Base-by-base conservation (phyloP, 2,888 invertebrate species). In the Bombyx huttoni region DNA sequence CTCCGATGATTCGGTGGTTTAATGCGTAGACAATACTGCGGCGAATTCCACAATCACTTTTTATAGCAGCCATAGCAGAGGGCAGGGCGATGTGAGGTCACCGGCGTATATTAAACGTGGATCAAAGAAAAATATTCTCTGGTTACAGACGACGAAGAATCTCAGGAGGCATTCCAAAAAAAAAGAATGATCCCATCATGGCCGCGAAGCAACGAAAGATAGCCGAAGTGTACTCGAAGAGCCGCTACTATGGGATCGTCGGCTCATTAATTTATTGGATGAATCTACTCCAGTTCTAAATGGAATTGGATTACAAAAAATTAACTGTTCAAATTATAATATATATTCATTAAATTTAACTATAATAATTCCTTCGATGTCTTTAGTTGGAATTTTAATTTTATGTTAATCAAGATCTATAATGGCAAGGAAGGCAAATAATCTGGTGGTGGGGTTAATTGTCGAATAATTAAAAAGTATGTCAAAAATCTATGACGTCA, bases 101-200 rank as follows among this genome's bases (percentile, higher is more conserved):
- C 24, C 24, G 24, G 24, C 3, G 24, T 24, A 3, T 24, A 24
- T 24, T 24, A 3, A 24, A 24, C 40, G 6, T 40, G 1, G 40
- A 40, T 10, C 2, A 10, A 40, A 5, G 8, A 6, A 40, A 61
- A 83, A 81, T 78, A 52, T 48, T 49, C 47, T 48, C 53, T 33
- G 13, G 12, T 51, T 51, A 13, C 47, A 51, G 50, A 33, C 12
- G 14, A 34, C 13, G 50, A 34, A 13, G 47, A 34, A 12, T 51
- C 50, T 1, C 10, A 47, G 7, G 50, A 51, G 34, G 10, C 34
- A 10, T 34, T 47, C 12, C 46, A 47, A 40, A 40, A 40, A 40
- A 40, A 40, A 40, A 40, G 40, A 40, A 40, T 2, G 40, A 40
- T 40, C 12, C 12, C 40, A 40, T 12, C 40, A 10, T 12, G 40